A percentile compares a stretch with the other conserved stretches of the same genome.
Evolutionary conservation across 2,797 vertebrate species (phyloP).

Genomic region (Tragelaphus eurycerus): DNA sequence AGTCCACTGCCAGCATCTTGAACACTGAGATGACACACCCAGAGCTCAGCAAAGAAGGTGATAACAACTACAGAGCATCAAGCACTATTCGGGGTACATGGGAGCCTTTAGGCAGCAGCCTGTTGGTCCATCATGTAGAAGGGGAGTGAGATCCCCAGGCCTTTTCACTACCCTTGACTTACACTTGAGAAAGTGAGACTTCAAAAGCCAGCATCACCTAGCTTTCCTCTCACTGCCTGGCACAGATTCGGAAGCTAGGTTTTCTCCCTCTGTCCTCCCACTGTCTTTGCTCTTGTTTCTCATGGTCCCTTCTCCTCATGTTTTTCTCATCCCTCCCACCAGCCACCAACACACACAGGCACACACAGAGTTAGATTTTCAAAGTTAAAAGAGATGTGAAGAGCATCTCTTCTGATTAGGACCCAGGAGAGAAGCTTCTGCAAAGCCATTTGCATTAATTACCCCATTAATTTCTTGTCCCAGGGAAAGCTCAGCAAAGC

Average conservation of each 20-base stretch:
- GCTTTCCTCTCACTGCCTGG: background rate
- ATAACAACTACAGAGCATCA: rapidly evolving
- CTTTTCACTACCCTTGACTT: background rate
- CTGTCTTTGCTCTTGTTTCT: background rate
- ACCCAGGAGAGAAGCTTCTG: constrained; percentile 33
- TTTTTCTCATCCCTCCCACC: background rate
- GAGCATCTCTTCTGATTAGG: constrained; percentile 11
- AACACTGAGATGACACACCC: background rate
- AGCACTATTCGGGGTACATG: rapidly evolving
- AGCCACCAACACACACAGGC: background rate
- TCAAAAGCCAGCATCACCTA: background rate
- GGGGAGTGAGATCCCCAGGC: background rate
- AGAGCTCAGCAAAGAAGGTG: background rate
- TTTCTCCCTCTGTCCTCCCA: background rate
- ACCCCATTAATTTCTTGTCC: constrained; percentile 33
- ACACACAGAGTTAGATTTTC: background rate
- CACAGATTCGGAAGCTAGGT: background rate
- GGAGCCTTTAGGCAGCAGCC: background rate
- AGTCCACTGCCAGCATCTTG: background rate
- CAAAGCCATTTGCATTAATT: constrained; percentile 49
- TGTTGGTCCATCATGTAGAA: background rate
- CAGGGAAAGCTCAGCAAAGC: constrained; percentile 37
- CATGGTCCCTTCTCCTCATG: too few species aligned
- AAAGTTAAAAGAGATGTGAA: constrained; percentile 40
- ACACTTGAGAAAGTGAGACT: background rate